phyloP scores from a whole-genome alignment of 2,888 invertebrate genomes.

The Meta bourneti region DNA sequence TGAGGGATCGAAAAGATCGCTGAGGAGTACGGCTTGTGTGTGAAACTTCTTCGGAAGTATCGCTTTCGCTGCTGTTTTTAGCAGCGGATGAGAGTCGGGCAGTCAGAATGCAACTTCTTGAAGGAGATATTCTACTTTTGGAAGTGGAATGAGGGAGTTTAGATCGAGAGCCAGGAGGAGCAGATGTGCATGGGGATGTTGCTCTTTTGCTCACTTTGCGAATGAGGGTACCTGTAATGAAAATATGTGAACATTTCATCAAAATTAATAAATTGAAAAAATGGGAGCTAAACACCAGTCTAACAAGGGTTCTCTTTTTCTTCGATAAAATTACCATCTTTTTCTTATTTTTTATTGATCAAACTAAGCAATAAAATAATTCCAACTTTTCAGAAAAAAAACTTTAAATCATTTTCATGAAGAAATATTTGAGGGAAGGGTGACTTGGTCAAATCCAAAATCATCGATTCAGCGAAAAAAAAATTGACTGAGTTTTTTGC shows the following conservation, averaged over 20 bases:
- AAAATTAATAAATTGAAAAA: background rate
- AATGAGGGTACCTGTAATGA: conserved; percentile 64
- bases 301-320: too few relatives aligned
- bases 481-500: too few relatives aligned
- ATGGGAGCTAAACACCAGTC: background rate
- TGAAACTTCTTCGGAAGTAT: conserved; percentile 62
- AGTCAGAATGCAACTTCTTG: conserved; percentile 69
- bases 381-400: too few relatives aligned
- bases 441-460: too few relatives aligned
- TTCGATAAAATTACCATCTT: too few relatives aligned
- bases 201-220: conserved; percentile 74
- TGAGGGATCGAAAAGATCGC: conserved; percentile 60
- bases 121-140: conserved; percentile 66
- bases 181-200: conserved; percentile 62
- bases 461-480: too few relatives aligned
- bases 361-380: too few relatives aligned
- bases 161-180: conserved; percentile 62
- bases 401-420: too few relatives aligned
- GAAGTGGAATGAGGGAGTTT: conserved; percentile 67
- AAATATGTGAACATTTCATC: background rate
- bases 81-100: conserved; percentile 50
- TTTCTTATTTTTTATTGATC: too few relatives aligned
- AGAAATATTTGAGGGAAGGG: too few relatives aligned
- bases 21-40: conserved; percentile 67
- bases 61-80: conserved; percentile 71